Percentiles rank a stretch among this genome's conserved stretches.
phyloP scores from a whole-genome alignment of 2,113 vertebrate species.

The Acrocephalus arundinaceus region DNA sequence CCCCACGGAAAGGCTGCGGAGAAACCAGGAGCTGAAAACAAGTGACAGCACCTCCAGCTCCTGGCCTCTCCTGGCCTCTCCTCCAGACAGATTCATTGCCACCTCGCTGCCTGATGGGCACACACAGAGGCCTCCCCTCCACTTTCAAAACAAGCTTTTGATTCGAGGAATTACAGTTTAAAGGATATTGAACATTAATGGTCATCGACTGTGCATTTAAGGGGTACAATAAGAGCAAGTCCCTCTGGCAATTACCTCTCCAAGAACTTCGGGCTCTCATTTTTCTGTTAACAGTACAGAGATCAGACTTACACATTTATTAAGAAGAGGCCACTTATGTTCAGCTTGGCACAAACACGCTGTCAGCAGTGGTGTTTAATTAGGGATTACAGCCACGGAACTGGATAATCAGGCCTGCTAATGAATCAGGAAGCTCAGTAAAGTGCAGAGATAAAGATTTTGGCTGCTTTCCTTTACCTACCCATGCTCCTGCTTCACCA shows the following conservation, averaged over 20 bases:
- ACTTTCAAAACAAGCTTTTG: constrained; percentile 26
- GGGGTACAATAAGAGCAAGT: neutral
- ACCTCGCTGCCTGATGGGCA: neutral
- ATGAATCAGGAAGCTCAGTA: constrained; percentile 72
- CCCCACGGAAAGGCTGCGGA: neutral
- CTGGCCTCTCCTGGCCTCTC: neutral
- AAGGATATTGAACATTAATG: neutral
- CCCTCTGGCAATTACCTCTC: constrained; percentile 28
- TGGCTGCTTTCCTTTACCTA: neutral
- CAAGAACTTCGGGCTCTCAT: constrained; percentile 1
- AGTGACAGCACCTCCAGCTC: neutral
- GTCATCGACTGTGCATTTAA: neutral
- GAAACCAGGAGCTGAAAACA: accelerated
- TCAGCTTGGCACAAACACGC: constrained; percentile 64
- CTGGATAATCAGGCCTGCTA: constrained; percentile 74
- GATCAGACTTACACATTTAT: constrained; percentile 64
- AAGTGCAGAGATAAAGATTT: constrained; percentile 40
- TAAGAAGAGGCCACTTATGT: constrained; percentile 69
- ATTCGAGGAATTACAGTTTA: constrained; percentile 38
- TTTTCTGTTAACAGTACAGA: constrained; percentile 46
- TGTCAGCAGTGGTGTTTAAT: constrained; percentile 74
- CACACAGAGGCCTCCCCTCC: neutral
- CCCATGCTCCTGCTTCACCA: neutral
- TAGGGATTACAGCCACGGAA: constrained; percentile 75
- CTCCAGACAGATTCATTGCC: constrained; percentile 33